Evolutionary conservation across 1,140 invertebrate species (phyloP).

Genomic region (Drosophila murphyi): DNA sequence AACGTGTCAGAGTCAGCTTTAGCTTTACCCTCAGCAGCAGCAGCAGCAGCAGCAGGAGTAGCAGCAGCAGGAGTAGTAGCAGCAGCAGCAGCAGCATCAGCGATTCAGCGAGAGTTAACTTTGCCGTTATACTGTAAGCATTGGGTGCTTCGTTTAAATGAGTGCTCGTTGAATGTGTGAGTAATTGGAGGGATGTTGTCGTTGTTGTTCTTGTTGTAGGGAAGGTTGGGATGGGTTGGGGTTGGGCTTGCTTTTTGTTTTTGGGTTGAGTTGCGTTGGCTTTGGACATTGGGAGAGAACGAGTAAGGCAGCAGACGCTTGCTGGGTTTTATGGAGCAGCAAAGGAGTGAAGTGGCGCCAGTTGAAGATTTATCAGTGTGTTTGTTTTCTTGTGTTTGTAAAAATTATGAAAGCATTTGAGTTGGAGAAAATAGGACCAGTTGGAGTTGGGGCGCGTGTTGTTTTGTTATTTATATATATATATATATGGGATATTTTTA

Average conservation of each 20-base stretch:
- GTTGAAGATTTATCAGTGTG: slow-evolving; percentile 66
- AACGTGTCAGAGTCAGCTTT: slow-evolving; percentile 2
- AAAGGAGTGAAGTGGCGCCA: slow-evolving; percentile 77
- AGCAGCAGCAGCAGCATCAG: slow-evolving; percentile 11
- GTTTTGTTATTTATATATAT: slow-evolving; percentile 46
- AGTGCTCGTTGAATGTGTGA: slow-evolving; percentile 82
- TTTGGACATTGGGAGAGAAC: too few relatives aligned
- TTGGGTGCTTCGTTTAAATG: slow-evolving; percentile 82
- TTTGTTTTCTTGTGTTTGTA: slow-evolving; percentile 18
- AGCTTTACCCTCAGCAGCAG: slow-evolving; percentile 17
- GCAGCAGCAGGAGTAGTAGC: slow-evolving; percentile 6
- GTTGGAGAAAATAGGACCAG: slow-evolving; percentile 68
- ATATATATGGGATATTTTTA: not conserved
- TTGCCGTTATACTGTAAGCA: slow-evolving; percentile 76
- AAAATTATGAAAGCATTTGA: slow-evolving; percentile 77
- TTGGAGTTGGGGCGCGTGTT: slow-evolving; percentile 38
- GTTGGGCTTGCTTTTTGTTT: not conserved
- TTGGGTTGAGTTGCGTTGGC: too few relatives aligned
- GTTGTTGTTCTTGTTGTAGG: slow-evolving; percentile 28
- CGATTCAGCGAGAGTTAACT: slow-evolving; percentile 67
- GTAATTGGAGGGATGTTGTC: slow-evolving; percentile 74
- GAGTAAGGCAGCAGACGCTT: slow-evolving; percentile 52
- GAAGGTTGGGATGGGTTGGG: slow-evolving; percentile 7
- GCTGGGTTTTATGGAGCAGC: slow-evolving; percentile 59
- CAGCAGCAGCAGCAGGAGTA: slow-evolving; percentile 10